Evolutionary conservation across 2,797 vertebrate genomes (phyloP), one percentile per base, ranked within the genome.

Genomic region (Lithobates sylvaticus): DNA sequence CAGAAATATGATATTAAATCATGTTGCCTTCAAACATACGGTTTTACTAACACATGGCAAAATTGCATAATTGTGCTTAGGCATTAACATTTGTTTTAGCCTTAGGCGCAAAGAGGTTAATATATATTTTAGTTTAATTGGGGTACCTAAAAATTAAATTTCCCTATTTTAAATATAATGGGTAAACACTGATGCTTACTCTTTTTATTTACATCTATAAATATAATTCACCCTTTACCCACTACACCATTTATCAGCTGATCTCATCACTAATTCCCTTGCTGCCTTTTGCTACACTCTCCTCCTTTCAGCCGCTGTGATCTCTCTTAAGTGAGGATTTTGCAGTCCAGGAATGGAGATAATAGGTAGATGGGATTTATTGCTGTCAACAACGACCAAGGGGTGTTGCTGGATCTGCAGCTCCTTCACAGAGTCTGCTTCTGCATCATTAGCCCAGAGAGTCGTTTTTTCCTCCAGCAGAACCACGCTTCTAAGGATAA

Each of bases 301-400:
- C 42, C 50, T 83, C 54, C 29, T 76, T 86, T 29, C 69, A 34
- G 34, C 50, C 13, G 32, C 74, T 83, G 50, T 72, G 68, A 86
- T 83, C 74, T 73, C 65, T 86, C 75, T 73, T 76, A 26, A 77
- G 72, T 23, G 54, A 76, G 74, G 78, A 58, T 77, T 86, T 82
- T 70, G 73, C 85, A 83, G 80, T 39, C 73, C 34, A 42, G 50
- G 74, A 75, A 76, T 44, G 73, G 54, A 76, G 75, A 82, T 86
- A 86, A 83, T 83, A 83, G 85, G 79, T 72, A 78, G 85, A 86
- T 65, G 75, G 85, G 80, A 86, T 86, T 86, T 86, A 82, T 82
- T 50, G 85, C 85, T 83, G 85, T 86, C 85, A 83, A 83, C 83
- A 86, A 68, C 12, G 23, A 67, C 80, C 67, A 65, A 73, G 5